Conservation (phyloP, 2,113 vertebrate species). For the Gasterosteus aculeatus region DNA sequence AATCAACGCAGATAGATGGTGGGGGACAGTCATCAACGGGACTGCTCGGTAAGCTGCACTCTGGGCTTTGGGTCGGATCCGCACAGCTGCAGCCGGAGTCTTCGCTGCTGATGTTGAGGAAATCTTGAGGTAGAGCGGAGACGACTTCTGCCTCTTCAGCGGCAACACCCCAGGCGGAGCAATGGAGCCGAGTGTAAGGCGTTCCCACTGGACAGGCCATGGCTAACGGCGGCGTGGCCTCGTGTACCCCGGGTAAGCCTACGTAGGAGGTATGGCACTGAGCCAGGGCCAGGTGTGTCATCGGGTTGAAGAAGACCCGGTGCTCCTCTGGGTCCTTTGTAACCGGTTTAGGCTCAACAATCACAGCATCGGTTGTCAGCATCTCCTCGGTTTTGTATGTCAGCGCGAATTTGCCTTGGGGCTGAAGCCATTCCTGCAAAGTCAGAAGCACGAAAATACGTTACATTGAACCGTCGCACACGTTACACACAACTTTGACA, state of each 20-base stretch:
- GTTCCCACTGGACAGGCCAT: background rate
- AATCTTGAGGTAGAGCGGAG: background rate
- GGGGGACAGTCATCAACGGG: background rate
- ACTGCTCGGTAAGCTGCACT: conserved; percentile 41
- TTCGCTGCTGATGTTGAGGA: conserved; percentile 4
- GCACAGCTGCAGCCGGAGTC: conserved; percentile 62
- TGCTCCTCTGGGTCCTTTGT: conserved; percentile 39
- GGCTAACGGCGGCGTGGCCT: background rate
- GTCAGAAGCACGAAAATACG: background rate
- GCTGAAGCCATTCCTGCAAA: conserved; percentile 65
- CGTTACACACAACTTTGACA: background rate
- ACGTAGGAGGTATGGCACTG: conserved; percentile 54
- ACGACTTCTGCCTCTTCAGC: background rate
- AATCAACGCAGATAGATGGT: conserved; percentile 19
- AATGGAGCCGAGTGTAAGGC: conserved; percentile 59
- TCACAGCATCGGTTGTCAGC: conserved; percentile 8
- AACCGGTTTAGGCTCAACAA: conserved; percentile 22
- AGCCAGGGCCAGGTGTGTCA: background rate
- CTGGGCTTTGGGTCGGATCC: conserved; percentile 33
- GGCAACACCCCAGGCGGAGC: background rate
- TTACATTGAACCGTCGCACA: background rate
- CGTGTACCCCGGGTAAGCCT: conserved; percentile 34
- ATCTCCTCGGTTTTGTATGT: conserved; percentile 29
- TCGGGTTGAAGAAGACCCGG: background rate
- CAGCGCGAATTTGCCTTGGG: background rate